Base-by-base conservation (phyloP, 2,113 vertebrate genomes). In the Rafetus swinhoei region DNA sequence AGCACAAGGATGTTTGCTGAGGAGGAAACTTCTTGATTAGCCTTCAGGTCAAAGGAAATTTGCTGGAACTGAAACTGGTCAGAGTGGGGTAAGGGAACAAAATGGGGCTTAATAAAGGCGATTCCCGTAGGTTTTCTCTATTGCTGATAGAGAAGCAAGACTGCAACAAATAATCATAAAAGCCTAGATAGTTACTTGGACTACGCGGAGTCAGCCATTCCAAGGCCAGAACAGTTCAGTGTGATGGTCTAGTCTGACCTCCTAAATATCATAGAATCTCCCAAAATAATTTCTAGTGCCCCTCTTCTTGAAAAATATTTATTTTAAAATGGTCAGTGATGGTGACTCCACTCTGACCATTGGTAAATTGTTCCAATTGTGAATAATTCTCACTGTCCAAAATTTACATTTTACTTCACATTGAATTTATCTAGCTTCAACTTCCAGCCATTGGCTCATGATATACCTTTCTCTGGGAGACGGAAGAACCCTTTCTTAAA, bases 31-130 rank as follows among this genome's bases (percentile, higher is more conserved):
- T 91, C 85, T 97, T 97, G 96, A 94, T 94, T 97, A 18, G 92
- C 97, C 97, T 94, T 87, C 85, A 96, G 45, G 97, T 93, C 92
- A 95, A 79, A 96, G 97, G 96, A 97, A 98, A 93, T 52, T 32
- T 60, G 32, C 88, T n/a, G 1, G 57, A 89, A 84, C 52, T 95
- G 88, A 88, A 94, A 79, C 85, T 52, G 76, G 81, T 53, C 87
- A 84, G 72, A 6, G 69, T 0, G 0, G 86, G 72, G 92, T 29
- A 74, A 60, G 85, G 81, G 53, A 90, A 76, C 55, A 39, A 25
- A 93, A 10, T 50, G 27, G 56, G 86, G 83, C 92, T 86, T 84
- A 72, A 83, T 25, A 87, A 69, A 22, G 57, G 84, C n/a, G 93
- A 86, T 90, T 84, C 82, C 90, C 35, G 29, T 79, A 85, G 74